Conservation (phyloP, 53 echinoderm and acorn worm genomes). For the Antedon mediterranea region DNA sequence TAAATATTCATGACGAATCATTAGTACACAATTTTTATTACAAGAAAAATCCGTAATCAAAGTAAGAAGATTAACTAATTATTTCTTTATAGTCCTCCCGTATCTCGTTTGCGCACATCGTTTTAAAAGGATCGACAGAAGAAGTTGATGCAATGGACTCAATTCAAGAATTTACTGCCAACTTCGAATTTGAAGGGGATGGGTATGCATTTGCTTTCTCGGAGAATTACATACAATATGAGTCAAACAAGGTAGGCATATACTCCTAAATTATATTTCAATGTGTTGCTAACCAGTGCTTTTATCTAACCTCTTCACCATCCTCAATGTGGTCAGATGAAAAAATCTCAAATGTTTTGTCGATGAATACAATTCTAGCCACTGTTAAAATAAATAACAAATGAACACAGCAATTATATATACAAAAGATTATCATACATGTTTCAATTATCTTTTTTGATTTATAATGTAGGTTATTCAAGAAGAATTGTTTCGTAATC, state of each 20-base stretch:
- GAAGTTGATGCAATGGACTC: background rate
- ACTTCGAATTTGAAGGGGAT: background rate
- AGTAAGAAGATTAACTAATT: background rate
- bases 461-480: background rate
- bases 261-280: background rate
- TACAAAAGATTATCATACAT: too few species aligned
- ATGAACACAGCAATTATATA: too few species aligned
- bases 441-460: too few species aligned
- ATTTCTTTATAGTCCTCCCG: background rate
- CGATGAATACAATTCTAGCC: too few species aligned
- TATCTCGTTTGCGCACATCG: background rate
- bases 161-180: background rate
- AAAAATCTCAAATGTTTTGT: too few species aligned
- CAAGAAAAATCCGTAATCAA: too few species aligned
- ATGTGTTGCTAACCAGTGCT: background rate
- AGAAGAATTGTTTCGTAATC: slow-evolving; percentile 5
- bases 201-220: slow-evolving; percentile 2
- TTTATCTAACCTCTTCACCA: background rate
- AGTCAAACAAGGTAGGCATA: background rate
- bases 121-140: background rate
- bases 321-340: too few species aligned
- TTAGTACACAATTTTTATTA: too few species aligned
- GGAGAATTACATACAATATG: background rate
- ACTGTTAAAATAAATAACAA: too few species aligned
- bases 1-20: too few species aligned